phyloP scores from a whole-genome alignment of 1,140 invertebrate species.

The Heliothis virescens region DNA sequence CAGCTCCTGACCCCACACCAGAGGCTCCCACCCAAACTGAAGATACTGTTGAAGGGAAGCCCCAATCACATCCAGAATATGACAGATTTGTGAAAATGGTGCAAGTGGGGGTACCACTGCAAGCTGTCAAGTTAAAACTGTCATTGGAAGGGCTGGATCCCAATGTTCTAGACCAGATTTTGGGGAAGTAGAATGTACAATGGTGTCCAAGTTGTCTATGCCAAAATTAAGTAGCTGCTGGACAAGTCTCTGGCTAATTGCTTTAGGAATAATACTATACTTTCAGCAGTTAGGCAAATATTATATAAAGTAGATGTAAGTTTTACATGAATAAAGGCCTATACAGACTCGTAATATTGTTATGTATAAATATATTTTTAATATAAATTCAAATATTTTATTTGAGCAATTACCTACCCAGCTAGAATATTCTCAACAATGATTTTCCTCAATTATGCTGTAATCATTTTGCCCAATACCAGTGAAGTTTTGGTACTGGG shows the following conservation, averaged over 20 bases:
- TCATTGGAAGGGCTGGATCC: conserved; percentile 93
- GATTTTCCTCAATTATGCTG: too few relatives aligned
- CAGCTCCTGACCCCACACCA: conserved; percentile 33
- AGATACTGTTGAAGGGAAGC: conserved; percentile 46
- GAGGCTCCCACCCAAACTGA: conserved; percentile 43
- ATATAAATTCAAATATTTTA: too few relatives aligned
- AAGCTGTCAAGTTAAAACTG: conserved; percentile 94
- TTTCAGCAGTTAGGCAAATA: too few relatives aligned
- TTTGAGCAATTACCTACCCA: too few relatives aligned
- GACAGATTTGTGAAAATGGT: conserved; percentile 95
- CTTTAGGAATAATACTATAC: too few relatives aligned
- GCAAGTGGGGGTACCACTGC: conserved; percentile 92
- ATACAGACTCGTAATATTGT: neutral
- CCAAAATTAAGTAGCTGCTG: neutral
- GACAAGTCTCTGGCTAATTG: neutral
- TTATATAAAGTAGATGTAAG: neutral
- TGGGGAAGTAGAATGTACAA: conserved; percentile 54
- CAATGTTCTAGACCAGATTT: conserved; percentile 90
- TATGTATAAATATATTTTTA: too few relatives aligned
- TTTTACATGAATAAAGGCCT: neutral
- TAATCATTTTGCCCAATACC: too few relatives aligned
- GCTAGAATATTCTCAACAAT: too few relatives aligned
- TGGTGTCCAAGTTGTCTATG: neutral
- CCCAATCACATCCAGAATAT: conserved; percentile 88
- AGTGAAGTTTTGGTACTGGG: too few relatives aligned